phyloP scores from a whole-genome alignment of 2,888 invertebrate genomes.

The Cerastis rubricosa region DNA sequence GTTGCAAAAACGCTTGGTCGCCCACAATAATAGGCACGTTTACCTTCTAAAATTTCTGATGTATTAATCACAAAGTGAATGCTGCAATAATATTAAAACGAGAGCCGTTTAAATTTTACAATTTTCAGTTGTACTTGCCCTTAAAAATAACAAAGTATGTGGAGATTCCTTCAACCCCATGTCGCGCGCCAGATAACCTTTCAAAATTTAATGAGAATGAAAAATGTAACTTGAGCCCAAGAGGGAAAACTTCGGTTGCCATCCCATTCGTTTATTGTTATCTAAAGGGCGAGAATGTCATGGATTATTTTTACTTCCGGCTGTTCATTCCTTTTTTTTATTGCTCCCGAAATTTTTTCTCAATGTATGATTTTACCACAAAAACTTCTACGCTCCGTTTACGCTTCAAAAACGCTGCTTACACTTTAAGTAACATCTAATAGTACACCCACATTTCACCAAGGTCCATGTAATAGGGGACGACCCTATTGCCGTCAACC shows the following conservation, averaged over 20 bases:
- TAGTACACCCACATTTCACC: no score
- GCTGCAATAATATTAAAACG: no score
- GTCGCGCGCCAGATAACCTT: constrained; percentile 2
- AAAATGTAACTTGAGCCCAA: constrained; percentile 31
- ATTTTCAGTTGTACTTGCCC: neutral
- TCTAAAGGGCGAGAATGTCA: neutral
- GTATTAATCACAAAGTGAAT: no score
- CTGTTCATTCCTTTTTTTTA: neutral
- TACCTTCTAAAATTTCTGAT: no score
- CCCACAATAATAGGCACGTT: no score
- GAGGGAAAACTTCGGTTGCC: constrained; percentile 14
- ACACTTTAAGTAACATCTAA: neutral
- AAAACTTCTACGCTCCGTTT: neutral
- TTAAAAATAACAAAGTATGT: neutral
- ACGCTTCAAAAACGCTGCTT: neutral
- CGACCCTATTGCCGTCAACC: no score
- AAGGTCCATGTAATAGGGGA: no score
- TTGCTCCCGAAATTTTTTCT: neutral
- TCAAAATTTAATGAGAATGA: constrained; percentile 34
- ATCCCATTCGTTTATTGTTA: constrained; percentile 1
- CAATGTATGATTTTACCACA: neutral
- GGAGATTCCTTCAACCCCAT: neutral
- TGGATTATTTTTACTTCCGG: neutral
- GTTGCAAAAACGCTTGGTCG: neutral
- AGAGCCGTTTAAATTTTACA: no score